Percentiles rank a stretch among this genome's conserved stretches.
phyloP scores from a whole-genome alignment of 1,140 invertebrate genomes.

The Tetranychus cinnabarinus region DNA sequence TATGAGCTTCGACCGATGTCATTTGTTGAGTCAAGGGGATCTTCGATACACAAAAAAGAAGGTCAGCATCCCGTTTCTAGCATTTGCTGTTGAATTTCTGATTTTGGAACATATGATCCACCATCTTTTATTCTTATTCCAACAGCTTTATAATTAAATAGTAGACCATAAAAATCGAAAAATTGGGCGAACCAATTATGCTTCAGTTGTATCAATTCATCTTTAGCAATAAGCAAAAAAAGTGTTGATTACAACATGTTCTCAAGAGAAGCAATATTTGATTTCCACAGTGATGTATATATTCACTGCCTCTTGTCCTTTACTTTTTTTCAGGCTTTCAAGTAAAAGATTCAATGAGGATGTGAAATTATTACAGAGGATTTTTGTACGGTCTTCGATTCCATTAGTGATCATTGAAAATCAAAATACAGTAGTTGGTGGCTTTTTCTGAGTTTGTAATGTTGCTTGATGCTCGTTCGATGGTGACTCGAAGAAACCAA shows the following conservation, averaged over 20 bases:
- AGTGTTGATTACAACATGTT: background rate
- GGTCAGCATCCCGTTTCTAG: slow-evolving; percentile 62
- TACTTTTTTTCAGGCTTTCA: too few species aligned
- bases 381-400: too few species aligned
- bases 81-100: slow-evolving; percentile 74
- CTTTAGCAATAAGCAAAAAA: background rate
- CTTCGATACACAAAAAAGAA: slow-evolving; percentile 83
- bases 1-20: slow-evolving; percentile 93
- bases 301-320: too few species aligned
- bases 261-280: too few species aligned
- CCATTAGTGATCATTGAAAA: background rate
- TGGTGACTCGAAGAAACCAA: slow-evolving; percentile 48
- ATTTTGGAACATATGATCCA: slow-evolving; percentile 79
- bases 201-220: background rate
- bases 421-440: slow-evolving; percentile 42
- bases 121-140: slow-evolving; percentile 83
- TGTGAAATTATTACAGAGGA: too few species aligned
- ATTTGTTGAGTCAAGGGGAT: slow-evolving; percentile 57
- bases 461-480: too few species aligned
- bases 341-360: too few species aligned
- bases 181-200: slow-evolving; percentile 43
- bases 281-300: too few species aligned
- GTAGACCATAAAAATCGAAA: slow-evolving; percentile 84
- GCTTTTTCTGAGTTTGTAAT: too few species aligned
- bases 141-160: slow-evolving; percentile 88